These are phyloP conservation scores for Pluvialis apricaria DNA, from an alignment of 2,113 vertebrate genomes.

Conservation along the genomic window DNA sequence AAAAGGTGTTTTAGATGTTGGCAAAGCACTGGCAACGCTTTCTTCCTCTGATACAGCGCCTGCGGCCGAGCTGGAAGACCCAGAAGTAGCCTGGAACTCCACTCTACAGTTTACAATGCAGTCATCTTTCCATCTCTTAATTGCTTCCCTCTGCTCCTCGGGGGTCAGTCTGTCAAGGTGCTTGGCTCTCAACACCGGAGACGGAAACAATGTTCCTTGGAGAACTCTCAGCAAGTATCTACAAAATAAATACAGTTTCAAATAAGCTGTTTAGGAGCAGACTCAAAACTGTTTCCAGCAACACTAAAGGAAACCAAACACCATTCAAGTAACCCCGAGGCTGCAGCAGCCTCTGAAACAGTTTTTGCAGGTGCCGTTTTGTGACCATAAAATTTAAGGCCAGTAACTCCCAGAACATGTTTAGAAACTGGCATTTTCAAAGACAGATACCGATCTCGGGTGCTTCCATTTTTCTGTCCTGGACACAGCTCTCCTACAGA, in stretches of 20 bases:
- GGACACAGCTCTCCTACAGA: neutral
- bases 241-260: constrained; percentile 23
- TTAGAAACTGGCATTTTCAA: neutral
- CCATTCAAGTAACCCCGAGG: neutral
- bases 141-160: constrained; percentile 23
- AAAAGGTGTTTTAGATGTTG: neutral
- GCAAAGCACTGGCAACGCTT: neutral
- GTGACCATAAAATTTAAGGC: neutral
- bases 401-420: neutral
- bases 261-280: neutral
- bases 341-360: neutral
- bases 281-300: neutral
- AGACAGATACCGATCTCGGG: neutral
- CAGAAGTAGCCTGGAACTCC: neutral
- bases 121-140: constrained; percentile 64
- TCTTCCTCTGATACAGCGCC: neutral
- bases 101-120: neutral
- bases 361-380: neutral
- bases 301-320: neutral
- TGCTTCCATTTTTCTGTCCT: neutral
- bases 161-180: constrained; percentile 57
- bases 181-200: constrained; percentile 65
- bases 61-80: neutral
- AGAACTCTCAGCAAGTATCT: constrained; percentile 80
- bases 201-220: constrained; percentile 72